Evolutionary conservation across 2,797 vertebrate genomes (phyloP), one percentile per base, ranked within the genome.

Genomic region (Varecia variegata): DNA sequence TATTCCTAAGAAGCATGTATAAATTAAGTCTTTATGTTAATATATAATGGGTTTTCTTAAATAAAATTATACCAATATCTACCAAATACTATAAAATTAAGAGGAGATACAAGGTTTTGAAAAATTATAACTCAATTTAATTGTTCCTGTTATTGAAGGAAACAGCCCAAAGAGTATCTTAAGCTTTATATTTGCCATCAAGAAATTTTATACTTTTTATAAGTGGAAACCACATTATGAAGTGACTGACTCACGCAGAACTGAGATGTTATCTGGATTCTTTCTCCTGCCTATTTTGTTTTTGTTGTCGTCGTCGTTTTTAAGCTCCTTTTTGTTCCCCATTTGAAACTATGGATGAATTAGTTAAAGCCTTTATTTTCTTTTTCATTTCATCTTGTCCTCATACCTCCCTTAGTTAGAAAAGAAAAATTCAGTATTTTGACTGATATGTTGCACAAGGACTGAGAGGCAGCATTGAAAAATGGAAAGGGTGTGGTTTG

Each of bases 311-410:
- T 79, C 88, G 15, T 83, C 89, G 1, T 81, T 93, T 93, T 94
- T 58, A 83, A 95, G 79, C 45, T 90, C 50, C 25, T 35, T 89
- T 93, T 96, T 94, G 50, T 95, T 96, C 52, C 76, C 45, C 38
- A 32, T 94, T 92, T 90, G 91, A 95, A 94, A 88, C 45, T 92
- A 50, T 27, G 76, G 38, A 86, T 95, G 90, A 92, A 82, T 86
- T 93, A 92, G 54, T 86, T 96, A 88, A 93, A 85, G 85, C 76
- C 83, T 95, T 94, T 13, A 73, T 85, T 94, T 96, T 82, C 94
- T 92, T 73, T 88, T 97, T 86, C 52, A 86, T 94, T 95, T 83
- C 65, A 54, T 96, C 58, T 79, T 89, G 40, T 79, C 68, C 60
- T 90, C 38, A 32, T 68, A 70, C 8, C 11, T 73, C 86, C 77